phyloP scores from a whole-genome alignment of 2,113 vertebrate genomes.

The Bubo scandiacus region DNA sequence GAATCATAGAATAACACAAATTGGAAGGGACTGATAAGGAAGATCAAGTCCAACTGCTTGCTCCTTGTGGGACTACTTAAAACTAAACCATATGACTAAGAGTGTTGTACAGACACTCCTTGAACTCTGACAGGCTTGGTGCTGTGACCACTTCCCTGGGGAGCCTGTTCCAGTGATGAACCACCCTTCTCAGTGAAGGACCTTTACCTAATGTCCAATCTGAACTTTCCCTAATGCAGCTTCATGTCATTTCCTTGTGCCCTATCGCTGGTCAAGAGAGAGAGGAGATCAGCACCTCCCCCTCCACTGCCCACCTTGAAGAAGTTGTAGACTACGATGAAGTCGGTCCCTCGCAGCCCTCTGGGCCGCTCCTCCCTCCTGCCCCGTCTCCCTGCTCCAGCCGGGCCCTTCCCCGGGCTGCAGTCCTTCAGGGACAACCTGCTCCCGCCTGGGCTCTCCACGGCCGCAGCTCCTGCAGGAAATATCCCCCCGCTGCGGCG shows the following conservation, averaged over 20 bases:
- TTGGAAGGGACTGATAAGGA: background rate
- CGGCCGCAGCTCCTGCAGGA: too few species aligned
- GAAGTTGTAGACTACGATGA: background rate
- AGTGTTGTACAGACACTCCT: background rate
- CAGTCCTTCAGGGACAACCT: too few species aligned
- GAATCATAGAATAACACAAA: background rate
- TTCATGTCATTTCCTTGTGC: background rate
- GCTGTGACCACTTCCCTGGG: too few species aligned
- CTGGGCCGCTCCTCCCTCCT: background rate
- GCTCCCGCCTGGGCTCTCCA: too few species aligned
- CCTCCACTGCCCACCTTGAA: too few species aligned
- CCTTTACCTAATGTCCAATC: too few species aligned
- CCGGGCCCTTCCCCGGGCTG: too few species aligned
- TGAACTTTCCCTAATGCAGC: background rate
- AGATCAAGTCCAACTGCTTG: background rate
- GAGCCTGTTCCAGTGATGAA: too few species aligned
- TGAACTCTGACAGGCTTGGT: background rate
- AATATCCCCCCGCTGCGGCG: too few species aligned
- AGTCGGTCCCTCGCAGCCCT: background rate
- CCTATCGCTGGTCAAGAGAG: background rate
- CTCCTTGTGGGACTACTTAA: background rate
- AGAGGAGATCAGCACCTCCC: background rate
- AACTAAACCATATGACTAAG: background rate
- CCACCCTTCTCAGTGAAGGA: too few species aligned
- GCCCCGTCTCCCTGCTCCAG: too few species aligned